Evolutionary conservation across 2,113 vertebrate species (phyloP).

Genomic region (Andinoacara biseriatus): DNA sequence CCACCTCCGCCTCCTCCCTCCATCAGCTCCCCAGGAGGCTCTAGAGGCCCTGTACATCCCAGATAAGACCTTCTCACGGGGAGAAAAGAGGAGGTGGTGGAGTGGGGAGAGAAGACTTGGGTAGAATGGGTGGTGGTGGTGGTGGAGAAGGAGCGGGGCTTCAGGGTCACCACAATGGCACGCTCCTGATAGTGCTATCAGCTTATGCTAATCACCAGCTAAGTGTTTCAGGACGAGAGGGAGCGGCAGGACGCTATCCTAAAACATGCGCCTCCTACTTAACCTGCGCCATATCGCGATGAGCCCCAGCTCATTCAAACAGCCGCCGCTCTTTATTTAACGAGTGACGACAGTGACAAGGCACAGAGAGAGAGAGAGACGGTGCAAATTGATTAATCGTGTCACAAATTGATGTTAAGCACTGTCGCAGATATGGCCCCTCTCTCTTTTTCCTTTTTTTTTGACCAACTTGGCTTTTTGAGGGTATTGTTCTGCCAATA

Average conservation of each 20-base stretch:
- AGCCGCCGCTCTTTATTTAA: slow-evolving; percentile 54
- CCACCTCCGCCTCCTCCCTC: slow-evolving; percentile 60
- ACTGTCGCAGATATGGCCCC: slow-evolving; percentile 42
- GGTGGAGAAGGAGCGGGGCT: slow-evolving; percentile 7
- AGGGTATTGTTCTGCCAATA: slow-evolving; percentile 75
- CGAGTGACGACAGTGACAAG: slow-evolving; percentile 44
- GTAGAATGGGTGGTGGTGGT: slow-evolving; percentile 29
- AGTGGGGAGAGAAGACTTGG: neutral
- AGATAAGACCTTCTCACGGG: slow-evolving; percentile 76
- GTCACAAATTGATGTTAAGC: slow-evolving; percentile 80
- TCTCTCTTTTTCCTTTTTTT: slow-evolving; percentile 20
- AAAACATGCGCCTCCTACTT: slow-evolving; percentile 77
- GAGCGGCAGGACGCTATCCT: slow-evolving; percentile 68
- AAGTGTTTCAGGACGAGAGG: slow-evolving; percentile 78
- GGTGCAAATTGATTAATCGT: slow-evolving; percentile 78
- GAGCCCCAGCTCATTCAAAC: slow-evolving; percentile 71
- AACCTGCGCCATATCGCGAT: slow-evolving; percentile 80
- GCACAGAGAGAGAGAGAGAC: slow-evolving; percentile 7
- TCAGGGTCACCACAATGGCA: slow-evolving; percentile 81
- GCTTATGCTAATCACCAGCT: slow-evolving; percentile 83
- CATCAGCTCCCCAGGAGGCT: slow-evolving; percentile 73
- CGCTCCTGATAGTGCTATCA: slow-evolving; percentile 81
- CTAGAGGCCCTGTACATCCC: slow-evolving; percentile 74
- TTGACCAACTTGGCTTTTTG: slow-evolving; percentile 63
- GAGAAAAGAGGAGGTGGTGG: slow-evolving; percentile 39